Percentiles rank a stretch among this genome's conserved stretches.
Conservation (phyloP, 2,113 vertebrate species). For the Leptocoma aspasia region DNA sequence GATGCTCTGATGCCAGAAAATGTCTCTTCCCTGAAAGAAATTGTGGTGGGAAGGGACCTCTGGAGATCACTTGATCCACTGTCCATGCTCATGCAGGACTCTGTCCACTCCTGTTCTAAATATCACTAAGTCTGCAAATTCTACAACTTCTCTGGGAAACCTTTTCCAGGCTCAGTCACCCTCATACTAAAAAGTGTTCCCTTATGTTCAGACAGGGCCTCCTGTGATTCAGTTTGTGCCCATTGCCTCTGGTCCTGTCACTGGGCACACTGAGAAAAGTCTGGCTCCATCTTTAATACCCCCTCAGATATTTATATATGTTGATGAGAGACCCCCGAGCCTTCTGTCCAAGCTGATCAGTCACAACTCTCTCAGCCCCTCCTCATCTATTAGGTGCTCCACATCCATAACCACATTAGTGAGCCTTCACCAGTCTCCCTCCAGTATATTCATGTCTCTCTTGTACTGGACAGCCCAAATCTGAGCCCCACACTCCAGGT, state of each 20-base stretch:
- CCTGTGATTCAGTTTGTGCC: background rate
- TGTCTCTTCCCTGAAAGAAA: background rate
- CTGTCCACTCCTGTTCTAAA: background rate
- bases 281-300: background rate
- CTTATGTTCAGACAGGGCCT: background rate
- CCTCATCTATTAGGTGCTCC: background rate
- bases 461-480: background rate
- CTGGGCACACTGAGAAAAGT: background rate
- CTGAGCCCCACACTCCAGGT: background rate
- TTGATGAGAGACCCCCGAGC: rapidly evolving
- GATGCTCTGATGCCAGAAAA: background rate
- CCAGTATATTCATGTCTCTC: background rate
- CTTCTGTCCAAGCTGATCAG: background rate
- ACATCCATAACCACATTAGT: background rate
- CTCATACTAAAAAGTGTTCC: background rate
- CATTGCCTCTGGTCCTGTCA: background rate
- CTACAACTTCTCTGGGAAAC: background rate
- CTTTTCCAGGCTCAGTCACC: background rate
- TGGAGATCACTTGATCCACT: background rate
- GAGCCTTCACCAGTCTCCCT: background rate
- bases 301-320: background rate
- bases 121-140: background rate
- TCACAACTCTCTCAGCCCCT: background rate
- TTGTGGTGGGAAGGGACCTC: background rate
- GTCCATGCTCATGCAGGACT: background rate